phyloP scores from a whole-genome alignment of 1,140 invertebrate species.

The Drosophila jambulina region DNA sequence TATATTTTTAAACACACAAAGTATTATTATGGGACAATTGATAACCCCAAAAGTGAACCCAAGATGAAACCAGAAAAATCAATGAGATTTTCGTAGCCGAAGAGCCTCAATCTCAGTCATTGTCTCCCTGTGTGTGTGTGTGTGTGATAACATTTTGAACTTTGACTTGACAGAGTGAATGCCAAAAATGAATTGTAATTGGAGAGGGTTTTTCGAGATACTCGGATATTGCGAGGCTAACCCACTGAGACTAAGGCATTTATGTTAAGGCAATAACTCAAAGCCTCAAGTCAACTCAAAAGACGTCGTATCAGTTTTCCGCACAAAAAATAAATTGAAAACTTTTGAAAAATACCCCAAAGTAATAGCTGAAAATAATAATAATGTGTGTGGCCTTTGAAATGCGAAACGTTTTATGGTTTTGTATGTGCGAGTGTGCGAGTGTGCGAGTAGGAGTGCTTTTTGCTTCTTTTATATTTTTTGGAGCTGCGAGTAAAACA shows the following conservation, averaged over 20 bases:
- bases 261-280: conserved; percentile 47
- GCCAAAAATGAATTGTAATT: conserved; percentile 29
- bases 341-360: conserved; percentile 47
- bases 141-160: conserved; percentile 45
- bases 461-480: conserved; percentile 22
- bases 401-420: conserved; percentile 63
- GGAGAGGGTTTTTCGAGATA: conserved; percentile 13
- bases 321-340: conserved; percentile 56
- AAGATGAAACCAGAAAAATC: conserved; percentile 17
- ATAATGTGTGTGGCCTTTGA: conserved; percentile 65
- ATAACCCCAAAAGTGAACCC: conserved; percentile 36
- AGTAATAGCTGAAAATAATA: conserved; percentile 53
- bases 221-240: neutral
- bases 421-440: conserved; percentile 1
- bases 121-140: neutral
- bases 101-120: conserved; percentile 4
- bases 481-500: conserved; percentile 37
- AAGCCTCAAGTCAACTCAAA: conserved; percentile 28
- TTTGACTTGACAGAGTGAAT: conserved; percentile 29
- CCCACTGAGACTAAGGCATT: conserved; percentile 12
- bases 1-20: conserved; percentile 14
- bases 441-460: conserved; percentile 3
- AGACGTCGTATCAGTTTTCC: conserved; percentile 52
- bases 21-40: conserved; percentile 20
- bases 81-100: conserved; percentile 15